Evolutionary conservation across 2,888 invertebrate species (phyloP), one percentile per base, ranked within the genome.

Genomic region (Xanthorhoe designata): DNA sequence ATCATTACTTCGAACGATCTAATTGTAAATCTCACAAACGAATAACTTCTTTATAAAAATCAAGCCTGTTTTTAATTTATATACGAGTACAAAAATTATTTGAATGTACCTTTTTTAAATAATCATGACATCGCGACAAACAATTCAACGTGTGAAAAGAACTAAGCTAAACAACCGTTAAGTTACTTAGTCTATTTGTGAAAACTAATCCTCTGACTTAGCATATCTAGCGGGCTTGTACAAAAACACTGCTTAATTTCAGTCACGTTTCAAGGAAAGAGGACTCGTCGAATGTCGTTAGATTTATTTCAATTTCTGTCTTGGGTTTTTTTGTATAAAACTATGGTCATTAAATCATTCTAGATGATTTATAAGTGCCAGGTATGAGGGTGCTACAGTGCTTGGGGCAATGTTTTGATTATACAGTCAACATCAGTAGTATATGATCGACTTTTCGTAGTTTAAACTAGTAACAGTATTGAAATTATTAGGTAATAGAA

Each of bases 181-280:
- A 42, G 13, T 13, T 42, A 42, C 38, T 42, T 42, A 42, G 38
- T 13, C 38, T 42, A 42, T 42, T 42, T 42, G 38, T 42, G 38
- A 42, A 42, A 9, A 42, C 38, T 42, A 42, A 42, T 42, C 38
- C 38, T 42, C 10, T 42, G 38, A 42, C 38, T 42, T 42, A 42
- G 38, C 38, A 42, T 42, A 2, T 42, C 38, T 42, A 42, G 32
- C 32, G 32, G 49, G 42, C n/a, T n/a, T 17, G 13, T 10, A 55
- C 24, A 18, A 55, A 45, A 35, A 49, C 32, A 32, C 32, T 32
- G 17, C 29, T 32, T 45, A 32, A 49, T 49, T 49, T 32, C 10
- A 35, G 38, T 58, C 57, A 58, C 57, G 57, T 49, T 7, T 50
- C 54, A 24, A 55, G 17, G 38, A 42, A 42, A 42, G 38, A 42